Base-by-base conservation (phyloP, 2,113 vertebrate genomes). In the Sialia sialis region DNA sequence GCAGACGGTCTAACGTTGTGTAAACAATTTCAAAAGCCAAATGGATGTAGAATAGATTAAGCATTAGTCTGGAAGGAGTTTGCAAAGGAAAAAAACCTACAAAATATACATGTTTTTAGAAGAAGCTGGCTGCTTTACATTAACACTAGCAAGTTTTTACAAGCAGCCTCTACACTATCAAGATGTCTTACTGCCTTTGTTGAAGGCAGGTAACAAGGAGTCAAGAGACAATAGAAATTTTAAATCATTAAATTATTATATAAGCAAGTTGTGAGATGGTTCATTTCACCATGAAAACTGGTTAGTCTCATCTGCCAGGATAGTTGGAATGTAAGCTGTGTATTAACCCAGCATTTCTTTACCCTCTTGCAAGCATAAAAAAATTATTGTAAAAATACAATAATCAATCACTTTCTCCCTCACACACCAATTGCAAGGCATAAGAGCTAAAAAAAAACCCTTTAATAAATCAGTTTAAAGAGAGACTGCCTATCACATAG, bases 21-120 rank as follows among this genome's bases (percentile, higher is more conserved):
- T 54, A 80, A 94, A 95, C 75, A 67, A 76, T 74, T 89, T 51
- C 84, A 94, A 85, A 95, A 93, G 73, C 63, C 72, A 59, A 68
- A 87, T 67, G 39, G 25, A 67, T 84, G 81, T n/a, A 83, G 49
- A 86, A 30, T 7, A 77, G 72, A 70, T 54, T 43, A 84, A 76
- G 20, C 6, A 7, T 52, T 63, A 26, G 19, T 70, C 64, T 29
- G 8, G 36, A 87, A 56, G 52, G 76, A 79, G 9, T 73, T 36
- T 62, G n/a, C 76, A 67, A 56, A 69, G 9, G n/a, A 80, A 91
- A 90, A 89, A 90, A 89, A 18, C n/a, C 38, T 30, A 79, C 34
- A 48, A 67, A 83, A 70, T 7, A 63, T 15, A 59, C 23, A 23
- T 2, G 15, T 41, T 94, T 83, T 88, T 51, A 80, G 38, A 94